Conservation (phyloP, 2,113 vertebrate genomes). For the Suncus etruscus region DNA sequence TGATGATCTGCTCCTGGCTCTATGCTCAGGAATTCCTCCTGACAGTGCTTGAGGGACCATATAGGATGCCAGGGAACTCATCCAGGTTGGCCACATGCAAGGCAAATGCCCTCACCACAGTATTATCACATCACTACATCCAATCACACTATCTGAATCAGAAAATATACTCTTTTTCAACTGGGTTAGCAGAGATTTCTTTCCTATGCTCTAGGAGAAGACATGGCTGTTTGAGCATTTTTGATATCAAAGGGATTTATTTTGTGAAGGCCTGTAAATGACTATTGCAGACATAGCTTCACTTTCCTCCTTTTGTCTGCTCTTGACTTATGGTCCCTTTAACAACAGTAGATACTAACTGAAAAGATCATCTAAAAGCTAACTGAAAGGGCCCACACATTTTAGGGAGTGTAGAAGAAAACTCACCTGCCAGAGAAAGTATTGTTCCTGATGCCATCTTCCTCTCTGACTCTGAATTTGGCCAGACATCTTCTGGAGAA, state of each 20-base stretch:
- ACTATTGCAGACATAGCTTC: neutral
- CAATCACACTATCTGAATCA: neutral
- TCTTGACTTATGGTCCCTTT: neutral
- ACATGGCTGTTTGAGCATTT: neutral
- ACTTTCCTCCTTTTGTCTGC: neutral
- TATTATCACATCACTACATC: too few relatives aligned
- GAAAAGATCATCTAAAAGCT: neutral
- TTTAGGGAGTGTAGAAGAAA: neutral
- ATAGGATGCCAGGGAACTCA: too few relatives aligned
- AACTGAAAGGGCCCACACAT: neutral
- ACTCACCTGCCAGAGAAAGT: neutral
- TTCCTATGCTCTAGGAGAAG: neutral
- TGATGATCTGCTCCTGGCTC: too few relatives aligned
- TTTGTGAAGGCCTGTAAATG: too few relatives aligned
- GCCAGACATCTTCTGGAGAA: neutral
- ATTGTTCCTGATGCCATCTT: fast-evolving
- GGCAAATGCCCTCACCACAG: too few relatives aligned
- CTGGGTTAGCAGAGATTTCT: neutral
- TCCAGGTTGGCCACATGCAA: too few relatives aligned
- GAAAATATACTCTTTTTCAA: neutral
- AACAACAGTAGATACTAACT: neutral
- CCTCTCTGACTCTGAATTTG: neutral
- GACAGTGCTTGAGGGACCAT: too few relatives aligned
- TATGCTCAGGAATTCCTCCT: too few relatives aligned
- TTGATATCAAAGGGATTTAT: neutral